Evolutionary conservation across 2,797 vertebrate species (phyloP).

Genomic region (Hybognathus amarus): DNA sequence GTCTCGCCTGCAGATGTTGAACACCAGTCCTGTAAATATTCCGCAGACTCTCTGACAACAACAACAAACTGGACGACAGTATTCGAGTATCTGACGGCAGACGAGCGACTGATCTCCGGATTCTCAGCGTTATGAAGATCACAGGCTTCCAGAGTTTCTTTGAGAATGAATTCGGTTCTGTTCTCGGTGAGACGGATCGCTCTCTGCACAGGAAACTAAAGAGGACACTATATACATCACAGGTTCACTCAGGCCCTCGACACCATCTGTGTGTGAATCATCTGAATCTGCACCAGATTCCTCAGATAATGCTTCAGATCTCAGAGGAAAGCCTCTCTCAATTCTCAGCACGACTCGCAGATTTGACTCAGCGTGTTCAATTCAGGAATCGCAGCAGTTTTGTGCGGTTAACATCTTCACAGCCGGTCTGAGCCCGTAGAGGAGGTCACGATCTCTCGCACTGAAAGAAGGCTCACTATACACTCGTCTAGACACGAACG

Average conservation of each 20-base stretch:
- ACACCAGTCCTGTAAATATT: too few relatives aligned
- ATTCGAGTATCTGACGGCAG: neutral
- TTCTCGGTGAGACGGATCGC: neutral
- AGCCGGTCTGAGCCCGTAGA: too few relatives aligned
- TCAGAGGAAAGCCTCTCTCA: neutral
- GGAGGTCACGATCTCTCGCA: neutral
- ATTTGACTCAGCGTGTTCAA: neutral
- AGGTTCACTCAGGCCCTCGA: neutral
- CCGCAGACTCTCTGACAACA: too few relatives aligned
- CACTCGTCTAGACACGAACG: too few relatives aligned
- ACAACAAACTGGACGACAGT: too few relatives aligned
- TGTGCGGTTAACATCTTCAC: slow-evolving; percentile 67
- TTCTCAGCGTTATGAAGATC: neutral
- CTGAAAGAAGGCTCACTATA: neutral
- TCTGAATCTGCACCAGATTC: too few relatives aligned
- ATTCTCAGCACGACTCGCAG: neutral
- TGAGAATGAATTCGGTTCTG: neutral
- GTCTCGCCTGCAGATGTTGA: neutral
- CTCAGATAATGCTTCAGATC: neutral
- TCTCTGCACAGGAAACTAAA: neutral
- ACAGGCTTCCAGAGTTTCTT: neutral
- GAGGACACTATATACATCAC: neutral
- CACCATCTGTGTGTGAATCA: too few relatives aligned
- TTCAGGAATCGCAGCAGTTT: slow-evolving; percentile 63
- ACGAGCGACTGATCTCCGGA: neutral